phyloP scores from a whole-genome alignment of 2,113 vertebrate species.

The Bos javanicus region DNA sequence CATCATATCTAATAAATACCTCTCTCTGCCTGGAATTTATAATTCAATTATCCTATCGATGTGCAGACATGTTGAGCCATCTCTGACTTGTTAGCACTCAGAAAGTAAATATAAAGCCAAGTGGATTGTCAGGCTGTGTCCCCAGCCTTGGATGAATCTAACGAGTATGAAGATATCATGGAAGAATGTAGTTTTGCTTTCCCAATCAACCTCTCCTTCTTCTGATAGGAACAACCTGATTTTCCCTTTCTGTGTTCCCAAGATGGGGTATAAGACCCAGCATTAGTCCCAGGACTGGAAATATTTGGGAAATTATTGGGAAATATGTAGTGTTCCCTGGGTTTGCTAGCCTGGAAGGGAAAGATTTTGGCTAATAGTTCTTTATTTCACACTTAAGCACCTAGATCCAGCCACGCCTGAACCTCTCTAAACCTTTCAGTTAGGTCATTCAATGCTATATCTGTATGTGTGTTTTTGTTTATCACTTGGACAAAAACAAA shows the following conservation, averaged over 20 bases:
- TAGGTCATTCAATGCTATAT: not conserved
- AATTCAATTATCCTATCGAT: conserved; percentile 3
- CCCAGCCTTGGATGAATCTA: not conserved
- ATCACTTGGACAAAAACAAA: not conserved
- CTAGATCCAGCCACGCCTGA: not conserved
- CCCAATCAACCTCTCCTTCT: not conserved
- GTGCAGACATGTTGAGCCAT: not conserved
- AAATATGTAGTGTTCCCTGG: not conserved
- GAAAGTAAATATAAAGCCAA: not conserved
- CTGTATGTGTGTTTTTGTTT: not conserved
- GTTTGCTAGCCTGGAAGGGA: not conserved
- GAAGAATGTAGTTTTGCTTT: not conserved
- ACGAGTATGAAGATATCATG: not conserved
- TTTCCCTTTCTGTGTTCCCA: not conserved
- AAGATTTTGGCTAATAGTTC: not conserved
- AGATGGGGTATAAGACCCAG: not conserved
- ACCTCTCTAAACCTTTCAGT: not conserved
- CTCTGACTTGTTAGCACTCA: not conserved
- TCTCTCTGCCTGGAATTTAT: not conserved
- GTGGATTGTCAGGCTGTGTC: not conserved
- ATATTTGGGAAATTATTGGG: not conserved
- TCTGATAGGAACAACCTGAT: not conserved
- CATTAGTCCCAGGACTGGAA: not conserved
- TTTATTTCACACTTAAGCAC: not conserved
- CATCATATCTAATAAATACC: not conserved